Conservation (phyloP, 1,140 invertebrate genomes). For the Aphelenchoides besseyi region DNA sequence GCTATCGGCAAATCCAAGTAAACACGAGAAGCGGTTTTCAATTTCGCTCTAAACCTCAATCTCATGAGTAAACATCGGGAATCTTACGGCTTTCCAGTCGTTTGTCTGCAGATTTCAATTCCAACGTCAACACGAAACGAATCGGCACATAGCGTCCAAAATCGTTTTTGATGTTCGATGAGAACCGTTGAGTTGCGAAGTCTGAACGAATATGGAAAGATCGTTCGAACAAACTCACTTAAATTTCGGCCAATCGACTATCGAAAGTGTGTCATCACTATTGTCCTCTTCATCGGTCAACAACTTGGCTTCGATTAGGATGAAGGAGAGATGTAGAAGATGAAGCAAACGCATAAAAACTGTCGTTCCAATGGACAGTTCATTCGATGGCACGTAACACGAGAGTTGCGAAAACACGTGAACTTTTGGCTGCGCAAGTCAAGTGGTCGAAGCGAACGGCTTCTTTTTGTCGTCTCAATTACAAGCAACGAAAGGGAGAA, state of each 20-base stretch:
- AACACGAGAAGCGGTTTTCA: not conserved
- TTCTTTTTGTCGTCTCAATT: no score
- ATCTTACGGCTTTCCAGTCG: not conserved
- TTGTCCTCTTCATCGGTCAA: not conserved
- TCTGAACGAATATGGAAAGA: not conserved
- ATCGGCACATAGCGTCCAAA: not conserved
- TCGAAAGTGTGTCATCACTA: not conserved
- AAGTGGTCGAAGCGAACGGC: no score
- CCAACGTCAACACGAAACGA: slow-evolving; percentile 3
- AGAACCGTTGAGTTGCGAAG: not conserved
- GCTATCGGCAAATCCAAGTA: not conserved
- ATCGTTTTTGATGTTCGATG: not conserved
- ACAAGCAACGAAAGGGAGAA: no score
- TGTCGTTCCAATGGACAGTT: no score
- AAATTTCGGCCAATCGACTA: not conserved
- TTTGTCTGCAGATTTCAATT: not conserved
- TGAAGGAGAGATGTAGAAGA: not conserved
- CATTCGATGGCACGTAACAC: no score
- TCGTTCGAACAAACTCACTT: not conserved
- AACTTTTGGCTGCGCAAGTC: no score
- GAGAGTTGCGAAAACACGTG: no score
- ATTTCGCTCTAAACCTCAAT: not conserved
- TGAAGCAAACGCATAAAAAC: not conserved
- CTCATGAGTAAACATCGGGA: no score
- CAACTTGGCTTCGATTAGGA: not conserved